Percentiles rank a stretch among this genome's conserved stretches.
These are phyloP conservation scores for Steinernema scapterisci DNA, from an alignment of 2,888 invertebrate species.

Conservation along the genomic window DNA sequence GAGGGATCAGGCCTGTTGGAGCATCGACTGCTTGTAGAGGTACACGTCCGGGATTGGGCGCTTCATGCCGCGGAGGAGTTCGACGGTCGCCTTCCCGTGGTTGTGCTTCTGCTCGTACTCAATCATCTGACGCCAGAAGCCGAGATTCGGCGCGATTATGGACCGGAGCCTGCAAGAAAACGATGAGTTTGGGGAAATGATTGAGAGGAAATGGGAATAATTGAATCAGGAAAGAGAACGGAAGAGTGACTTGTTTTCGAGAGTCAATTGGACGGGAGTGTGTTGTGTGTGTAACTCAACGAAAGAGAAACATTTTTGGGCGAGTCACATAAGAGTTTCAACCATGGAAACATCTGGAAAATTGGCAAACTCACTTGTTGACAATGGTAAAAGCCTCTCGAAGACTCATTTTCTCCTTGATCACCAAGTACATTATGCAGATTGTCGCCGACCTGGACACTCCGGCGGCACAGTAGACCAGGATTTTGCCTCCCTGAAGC, in stretches of 20 bases:
- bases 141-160: constrained; percentile 48
- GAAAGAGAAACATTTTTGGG: no score
- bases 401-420: constrained; percentile 42
- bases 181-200: background rate
- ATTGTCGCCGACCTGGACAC: constrained; percentile 46
- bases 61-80: constrained; percentile 58
- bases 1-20: background rate
- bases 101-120: constrained; percentile 45
- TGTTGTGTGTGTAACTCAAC: no score
- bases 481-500: constrained; percentile 46
- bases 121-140: constrained; percentile 54
- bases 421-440: constrained; percentile 45
- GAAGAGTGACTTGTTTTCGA: no score
- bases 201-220: no score
- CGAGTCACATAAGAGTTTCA: background rate
- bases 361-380: constrained; percentile 24
- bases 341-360: background rate
- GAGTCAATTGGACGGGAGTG: no score
- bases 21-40: constrained; percentile 41
- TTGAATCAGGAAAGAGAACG: no score
- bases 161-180: constrained; percentile 37
- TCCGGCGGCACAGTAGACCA: constrained; percentile 52
- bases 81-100: constrained; percentile 54
- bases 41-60: constrained; percentile 61
- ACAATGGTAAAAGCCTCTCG: constrained; percentile 42